Conservation (phyloP, 2,113 vertebrate species). For the Cheirogaleus medius region DNA sequence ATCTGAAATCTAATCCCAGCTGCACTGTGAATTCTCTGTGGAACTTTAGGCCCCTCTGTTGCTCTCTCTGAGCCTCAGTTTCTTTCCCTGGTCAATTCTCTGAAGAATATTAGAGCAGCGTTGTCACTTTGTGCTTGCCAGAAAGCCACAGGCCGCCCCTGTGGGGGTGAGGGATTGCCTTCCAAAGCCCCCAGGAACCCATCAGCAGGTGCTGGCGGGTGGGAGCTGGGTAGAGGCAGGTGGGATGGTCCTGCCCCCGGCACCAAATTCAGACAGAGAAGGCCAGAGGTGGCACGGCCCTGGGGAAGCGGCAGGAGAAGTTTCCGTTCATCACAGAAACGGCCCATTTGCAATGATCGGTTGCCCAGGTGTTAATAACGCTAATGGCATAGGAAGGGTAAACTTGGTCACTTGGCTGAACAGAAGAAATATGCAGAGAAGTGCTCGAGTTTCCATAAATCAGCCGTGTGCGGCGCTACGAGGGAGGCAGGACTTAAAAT, state of each 20-base stretch:
- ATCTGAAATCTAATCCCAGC: not conserved
- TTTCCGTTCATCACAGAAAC: slow-evolving; percentile 45
- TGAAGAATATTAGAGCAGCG: not conserved
- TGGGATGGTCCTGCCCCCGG: not conserved
- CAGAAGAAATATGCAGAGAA: slow-evolving; percentile 84
- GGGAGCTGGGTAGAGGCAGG: not conserved
- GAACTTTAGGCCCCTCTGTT: not conserved
- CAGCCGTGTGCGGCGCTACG: slow-evolving; percentile 63
- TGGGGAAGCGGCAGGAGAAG: not conserved
- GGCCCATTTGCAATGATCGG: slow-evolving; percentile 75
- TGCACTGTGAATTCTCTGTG: not conserved
- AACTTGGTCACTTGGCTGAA: slow-evolving; percentile 83
- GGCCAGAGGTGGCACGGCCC: not conserved
- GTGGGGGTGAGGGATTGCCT: not conserved
- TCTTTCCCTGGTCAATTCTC: not conserved
- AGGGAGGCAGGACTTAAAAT: slow-evolving; percentile 85
- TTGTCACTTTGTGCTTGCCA: not conserved
- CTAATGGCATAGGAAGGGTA: slow-evolving; percentile 84
- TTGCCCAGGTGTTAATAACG: slow-evolving; percentile 74
- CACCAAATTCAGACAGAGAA: not conserved
- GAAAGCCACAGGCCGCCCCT: not conserved
- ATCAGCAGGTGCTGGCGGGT: not conserved
- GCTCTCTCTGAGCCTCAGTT: not conserved
- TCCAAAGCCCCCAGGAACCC: not conserved
- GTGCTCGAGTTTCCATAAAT: slow-evolving; percentile 83